These are phyloP conservation scores for Zeugodacus cucurbitae DNA, from an alignment of 1,140 invertebrate species.

Conservation along the genomic window DNA sequence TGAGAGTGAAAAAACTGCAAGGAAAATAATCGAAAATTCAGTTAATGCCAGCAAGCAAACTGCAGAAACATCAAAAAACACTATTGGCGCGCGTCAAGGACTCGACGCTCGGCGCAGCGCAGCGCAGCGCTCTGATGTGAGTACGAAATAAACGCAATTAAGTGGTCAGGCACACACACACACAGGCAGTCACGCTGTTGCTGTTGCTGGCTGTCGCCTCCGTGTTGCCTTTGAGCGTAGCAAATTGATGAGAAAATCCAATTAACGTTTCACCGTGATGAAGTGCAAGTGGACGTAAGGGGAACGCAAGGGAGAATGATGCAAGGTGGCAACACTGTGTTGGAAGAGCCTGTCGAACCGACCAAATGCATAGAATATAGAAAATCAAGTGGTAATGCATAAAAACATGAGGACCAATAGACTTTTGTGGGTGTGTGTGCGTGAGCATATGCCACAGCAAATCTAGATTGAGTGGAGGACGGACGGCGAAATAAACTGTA, in stretches of 20 bases:
- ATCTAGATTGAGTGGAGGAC: neutral
- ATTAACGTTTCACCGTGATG: slow-evolving; percentile 15
- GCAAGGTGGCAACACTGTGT: too few relatives aligned
- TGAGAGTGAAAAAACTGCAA: neutral
- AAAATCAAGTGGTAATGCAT: neutral
- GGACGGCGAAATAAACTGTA: neutral
- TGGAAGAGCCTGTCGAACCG: neutral
- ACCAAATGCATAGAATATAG: neutral
- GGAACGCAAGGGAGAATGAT: too few relatives aligned
- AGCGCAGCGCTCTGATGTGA: neutral
- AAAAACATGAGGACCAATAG: neutral
- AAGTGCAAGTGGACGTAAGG: neutral
- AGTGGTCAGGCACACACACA: neutral
- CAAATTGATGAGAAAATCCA: slow-evolving; percentile 37
- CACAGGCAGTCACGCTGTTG: neutral
- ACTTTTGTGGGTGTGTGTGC: neutral
- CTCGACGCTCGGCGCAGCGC: neutral
- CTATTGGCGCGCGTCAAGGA: neutral
- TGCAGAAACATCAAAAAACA: slow-evolving; percentile 17
- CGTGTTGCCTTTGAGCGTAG: neutral
- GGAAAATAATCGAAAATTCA: slow-evolving; percentile 25
- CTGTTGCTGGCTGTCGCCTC: neutral
- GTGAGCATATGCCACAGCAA: neutral
- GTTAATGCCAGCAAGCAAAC: neutral
- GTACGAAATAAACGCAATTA: slow-evolving; percentile 37